Base-by-base conservation (phyloP, 2,113 vertebrate genomes). In the Ifrita kowaldi region DNA sequence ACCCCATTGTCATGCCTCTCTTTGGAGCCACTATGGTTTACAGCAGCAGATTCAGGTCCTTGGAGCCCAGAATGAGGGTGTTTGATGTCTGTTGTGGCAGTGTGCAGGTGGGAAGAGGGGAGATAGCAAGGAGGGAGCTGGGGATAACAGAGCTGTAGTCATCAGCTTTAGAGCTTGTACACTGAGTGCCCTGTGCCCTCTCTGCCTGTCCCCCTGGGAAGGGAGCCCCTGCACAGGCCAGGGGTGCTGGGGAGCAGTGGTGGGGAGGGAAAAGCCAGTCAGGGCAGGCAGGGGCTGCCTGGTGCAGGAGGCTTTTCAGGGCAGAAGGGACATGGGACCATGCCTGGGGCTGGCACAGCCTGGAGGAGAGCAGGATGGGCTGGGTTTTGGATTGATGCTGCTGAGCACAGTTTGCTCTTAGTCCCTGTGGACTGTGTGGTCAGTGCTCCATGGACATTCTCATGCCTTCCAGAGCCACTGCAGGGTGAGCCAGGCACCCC, bases 41-140 rank as follows among this genome's bases (percentile, higher is more conserved):
- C 94, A 96, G 95, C 91, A 91, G 79, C 84, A 96, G 87, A 60
- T 70, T 96, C 90, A 46, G 81, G 74, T 67, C 90, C 75, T 87
- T 93, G 70, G 93, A 94, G 62, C 92, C 77, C 62, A 56, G 78
- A 44, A 26, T 15, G 42, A 76, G 20, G 35, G 11, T 44, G 63
- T 8, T 19, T 64, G 35, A 13, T 44, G 18, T 11, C 33, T 73
- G 33, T 16, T 50, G n/a, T 84, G 81, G 46, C 41, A 85, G 15
- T 11, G 35, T 26, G 0, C 26, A 63, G 23, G 16, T 47, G 69
- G 56, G 56, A 91, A 64, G 41, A 69, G 24, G 63, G 33, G 56
- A 52, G 35, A 47, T 60, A 30, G 0, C 3, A 1, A 32, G 13
- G 28, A 59, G 87, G 46, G 42, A 79, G 21, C 47, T 81, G 52